These are phyloP conservation scores for Cristatella mucedo DNA, from an alignment of 2,888 invertebrate genomes.

Conservation along the genomic window DNA sequence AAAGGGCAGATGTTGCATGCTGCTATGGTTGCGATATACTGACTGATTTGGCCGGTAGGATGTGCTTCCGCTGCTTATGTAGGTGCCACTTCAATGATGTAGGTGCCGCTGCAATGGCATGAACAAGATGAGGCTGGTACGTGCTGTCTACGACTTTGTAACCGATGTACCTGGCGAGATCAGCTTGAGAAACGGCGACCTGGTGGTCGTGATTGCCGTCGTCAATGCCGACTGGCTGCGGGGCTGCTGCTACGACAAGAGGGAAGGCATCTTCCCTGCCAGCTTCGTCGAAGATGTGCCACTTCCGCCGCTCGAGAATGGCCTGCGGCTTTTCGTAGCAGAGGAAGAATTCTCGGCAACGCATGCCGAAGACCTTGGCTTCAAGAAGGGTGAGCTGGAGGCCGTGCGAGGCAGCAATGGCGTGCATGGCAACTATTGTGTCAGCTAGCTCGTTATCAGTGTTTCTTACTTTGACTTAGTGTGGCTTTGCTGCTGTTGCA, in stretches of 20 bases:
- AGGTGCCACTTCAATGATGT: too few species aligned
- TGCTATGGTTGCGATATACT: too few species aligned
- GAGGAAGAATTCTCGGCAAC: slow-evolving; percentile 23
- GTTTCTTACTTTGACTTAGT: too few species aligned
- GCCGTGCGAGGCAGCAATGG: too few species aligned
- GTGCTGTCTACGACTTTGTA: slow-evolving; percentile 25
- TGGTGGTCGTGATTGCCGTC: slow-evolving; percentile 20
- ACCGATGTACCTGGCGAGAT: slow-evolving; percentile 25
- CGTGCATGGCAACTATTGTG: too few species aligned
- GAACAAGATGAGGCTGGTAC: too few species aligned
- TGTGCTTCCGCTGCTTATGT: too few species aligned
- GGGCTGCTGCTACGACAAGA: slow-evolving; percentile 14
- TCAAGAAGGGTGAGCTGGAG: slow-evolving; percentile 27
- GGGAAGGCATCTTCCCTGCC: slow-evolving; percentile 24
- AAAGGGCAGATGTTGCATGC: too few species aligned
- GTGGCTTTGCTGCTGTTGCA: too few species aligned
- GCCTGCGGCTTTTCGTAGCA: slow-evolving; percentile 26
- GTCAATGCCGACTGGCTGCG: slow-evolving; percentile 30
- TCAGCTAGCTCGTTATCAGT: too few species aligned
- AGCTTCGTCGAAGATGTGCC: slow-evolving; percentile 24
- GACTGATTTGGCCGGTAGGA: too few species aligned
- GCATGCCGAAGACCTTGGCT: slow-evolving; percentile 26
- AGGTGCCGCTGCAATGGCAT: too few species aligned
- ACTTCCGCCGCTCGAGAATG: slow-evolving; percentile 18
- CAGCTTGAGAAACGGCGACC: slow-evolving; percentile 21